Evolutionary conservation across 1,140 invertebrate species (phyloP).

Genomic region (Drosophila tropicalis): DNA sequence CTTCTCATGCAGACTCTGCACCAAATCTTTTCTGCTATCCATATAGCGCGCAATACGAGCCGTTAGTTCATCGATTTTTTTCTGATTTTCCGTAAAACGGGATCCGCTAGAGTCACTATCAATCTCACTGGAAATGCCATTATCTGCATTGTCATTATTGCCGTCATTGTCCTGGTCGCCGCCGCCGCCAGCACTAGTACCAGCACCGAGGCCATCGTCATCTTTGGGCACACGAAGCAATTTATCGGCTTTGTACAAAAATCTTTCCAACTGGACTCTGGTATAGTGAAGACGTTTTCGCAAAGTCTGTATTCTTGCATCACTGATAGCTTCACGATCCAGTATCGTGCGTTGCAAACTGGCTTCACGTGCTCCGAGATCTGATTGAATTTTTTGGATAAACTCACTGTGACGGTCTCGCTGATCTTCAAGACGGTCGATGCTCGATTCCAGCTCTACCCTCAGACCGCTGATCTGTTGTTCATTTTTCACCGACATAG

Average conservation of each 20-base stretch:
- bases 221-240: background rate
- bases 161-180: too few species aligned
- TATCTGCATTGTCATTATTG: too few species aligned
- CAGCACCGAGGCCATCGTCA: too few species aligned
- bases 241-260: background rate
- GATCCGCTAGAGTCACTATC: background rate
- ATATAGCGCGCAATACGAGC: background rate
- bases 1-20: background rate
- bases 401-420: background rate
- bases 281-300: background rate
- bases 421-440: background rate
- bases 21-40: background rate
- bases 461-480: background rate
- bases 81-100: background rate
- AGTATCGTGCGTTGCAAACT: background rate
- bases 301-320: background rate
- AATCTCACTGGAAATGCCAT: background rate
- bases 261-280: background rate
- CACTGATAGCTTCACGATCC: background rate
- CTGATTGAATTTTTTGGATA: background rate
- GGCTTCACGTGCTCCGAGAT: background rate
- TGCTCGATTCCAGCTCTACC: background rate
- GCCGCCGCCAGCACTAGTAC: too few species aligned
- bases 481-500: background rate
- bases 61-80: background rate